Evolutionary conservation across 2,888 invertebrate genomes (phyloP), one percentile per base, ranked within the genome.

Genomic region (Agapetus fuscipes): DNA sequence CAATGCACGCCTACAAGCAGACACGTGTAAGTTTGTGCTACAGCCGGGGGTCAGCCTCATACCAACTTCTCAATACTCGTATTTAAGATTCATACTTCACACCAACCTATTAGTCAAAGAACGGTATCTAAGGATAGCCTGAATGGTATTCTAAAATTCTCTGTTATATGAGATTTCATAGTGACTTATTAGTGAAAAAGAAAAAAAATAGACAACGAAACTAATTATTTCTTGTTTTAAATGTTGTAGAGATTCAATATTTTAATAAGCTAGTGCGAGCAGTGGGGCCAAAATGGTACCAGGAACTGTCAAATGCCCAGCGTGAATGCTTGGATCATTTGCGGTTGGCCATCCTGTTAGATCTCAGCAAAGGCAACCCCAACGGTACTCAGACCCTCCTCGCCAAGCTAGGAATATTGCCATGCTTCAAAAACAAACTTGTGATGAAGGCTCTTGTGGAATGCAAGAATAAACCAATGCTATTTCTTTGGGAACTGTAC

Each of bases 401-500:
- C 48, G 51, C 49, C 24, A 39, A 48, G 9, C 51, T 68, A 3
- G 68, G 68, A 2, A 36, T 66, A 9, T 62, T 60, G 1, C 46
- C 59, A 13, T 59, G 52, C 43, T 50, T 65, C 37, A 52, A 59
- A 2, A 60, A 48, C 30, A 31, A 44, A 2, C 33, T 57, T 11
- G 49, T 69, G 15, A 56, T 66, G 59, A 42, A 54, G 2, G 58
- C 63, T 2, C 63, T 68, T 63, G 42, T 34, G 1, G 51, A 54
- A 2, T 58, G 59, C 2, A 31, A 54, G 9, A 57, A 58, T 34
- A 66, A 68, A 29, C 58, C 67, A 2, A 66, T 66, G 2, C 51
- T 65, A n/a, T 69, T 69, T 50, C 58, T 69, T 39, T 67, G 67
- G 66, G 57, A 58, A 49, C 54, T 69, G 1, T 68, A 64, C 38